These are phyloP conservation scores for Pagetopsis macropterus DNA, from an alignment of 2,797 vertebrate species.

Conservation along the genomic window DNA sequence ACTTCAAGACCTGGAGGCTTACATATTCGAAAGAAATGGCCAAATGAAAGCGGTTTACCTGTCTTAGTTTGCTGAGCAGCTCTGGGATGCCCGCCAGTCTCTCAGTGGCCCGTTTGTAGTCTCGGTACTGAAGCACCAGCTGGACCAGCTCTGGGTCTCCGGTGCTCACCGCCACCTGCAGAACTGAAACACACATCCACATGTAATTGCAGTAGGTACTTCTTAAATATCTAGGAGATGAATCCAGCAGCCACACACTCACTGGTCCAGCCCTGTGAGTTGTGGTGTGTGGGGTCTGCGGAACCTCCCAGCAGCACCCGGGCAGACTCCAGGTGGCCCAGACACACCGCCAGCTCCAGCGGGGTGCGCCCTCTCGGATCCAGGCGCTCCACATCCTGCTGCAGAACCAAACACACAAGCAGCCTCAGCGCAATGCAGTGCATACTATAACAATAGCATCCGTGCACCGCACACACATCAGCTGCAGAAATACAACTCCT, in stretches of 20 bases:
- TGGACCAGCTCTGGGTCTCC: slow-evolving; percentile 96
- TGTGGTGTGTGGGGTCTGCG: slow-evolving; percentile 89
- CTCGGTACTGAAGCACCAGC: slow-evolving; percentile 94
- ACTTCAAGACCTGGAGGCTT: neutral
- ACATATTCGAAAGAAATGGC: neutral
- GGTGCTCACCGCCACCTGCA: slow-evolving; percentile 96
- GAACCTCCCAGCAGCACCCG: slow-evolving; percentile 90
- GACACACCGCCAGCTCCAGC: slow-evolving; percentile 91
- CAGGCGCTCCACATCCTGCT: slow-evolving; percentile 88
- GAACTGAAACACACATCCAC: slow-evolving; percentile 80
- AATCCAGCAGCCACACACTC: slow-evolving; percentile 33
- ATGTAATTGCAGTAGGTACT: neutral
- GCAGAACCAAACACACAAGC: slow-evolving; percentile 37
- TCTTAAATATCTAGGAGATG: neutral
- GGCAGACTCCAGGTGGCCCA: slow-evolving; percentile 92
- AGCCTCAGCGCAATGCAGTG: slow-evolving; percentile 68
- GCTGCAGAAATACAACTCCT: neutral
- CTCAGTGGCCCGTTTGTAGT: slow-evolving; percentile 92
- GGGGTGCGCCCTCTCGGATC: slow-evolving; percentile 92
- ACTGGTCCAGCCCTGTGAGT: slow-evolving; percentile 92
- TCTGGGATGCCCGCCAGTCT: slow-evolving; percentile 94
- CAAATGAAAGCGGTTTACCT: slow-evolving; percentile 75
- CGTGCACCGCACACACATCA: slow-evolving; percentile 22
- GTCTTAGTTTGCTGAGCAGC: slow-evolving; percentile 92
- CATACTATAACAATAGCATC: slow-evolving; percentile 33